Base-by-base conservation (phyloP, 2,888 invertebrate species). In the Tillus elongatus region DNA sequence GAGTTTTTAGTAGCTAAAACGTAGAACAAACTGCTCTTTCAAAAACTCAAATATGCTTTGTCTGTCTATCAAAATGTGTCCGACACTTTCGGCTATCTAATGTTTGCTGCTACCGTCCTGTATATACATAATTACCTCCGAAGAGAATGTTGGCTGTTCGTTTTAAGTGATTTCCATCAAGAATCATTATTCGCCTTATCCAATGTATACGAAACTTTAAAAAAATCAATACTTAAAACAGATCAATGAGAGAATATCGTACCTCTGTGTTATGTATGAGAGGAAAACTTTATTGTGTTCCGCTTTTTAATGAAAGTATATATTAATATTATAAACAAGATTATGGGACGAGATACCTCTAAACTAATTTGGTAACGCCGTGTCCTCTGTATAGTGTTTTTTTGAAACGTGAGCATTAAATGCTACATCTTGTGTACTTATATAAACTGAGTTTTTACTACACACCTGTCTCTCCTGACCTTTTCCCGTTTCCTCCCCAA, bases 171-270 rank as follows among this genome's bases (percentile, higher is more conserved):
- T 66, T 65, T 64, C 64, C 65, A 66, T 61, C 66, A 63, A 58
- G 58, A 63, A 63, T 61, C 61, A 64, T 67, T 66, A 64, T 61
- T 67, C 72, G 77, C 77, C 77, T 77, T 77, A 77, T 71, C 70
- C 73, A 73, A 76, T 74, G 77, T 77, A 77, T 77, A 77, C 77
- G 77, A 76, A 69, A 62, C n/a, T n/a, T n/a, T n/a, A n/a, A 51
- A 33, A 48, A 53, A 63, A 58, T 56, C 54, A 59, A 59, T 58
- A 58, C 24, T 19, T 19, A 19, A 19, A 19, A 19, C 56, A 59
- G 56, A 59, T 59, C 56, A 57, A 49, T 53, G 53, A 54, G 48
- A 57, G 52, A 58, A 59, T 64, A 65, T 64, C 65, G 63, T 64
- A 66, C 63, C 64, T 66, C 64, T 64, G 60, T 64, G 63, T 66